A percentile compares a stretch with the other conserved stretches of the same genome.
phyloP scores from a whole-genome alignment of 2,113 vertebrate species.

The Copsychus sechellarum region DNA sequence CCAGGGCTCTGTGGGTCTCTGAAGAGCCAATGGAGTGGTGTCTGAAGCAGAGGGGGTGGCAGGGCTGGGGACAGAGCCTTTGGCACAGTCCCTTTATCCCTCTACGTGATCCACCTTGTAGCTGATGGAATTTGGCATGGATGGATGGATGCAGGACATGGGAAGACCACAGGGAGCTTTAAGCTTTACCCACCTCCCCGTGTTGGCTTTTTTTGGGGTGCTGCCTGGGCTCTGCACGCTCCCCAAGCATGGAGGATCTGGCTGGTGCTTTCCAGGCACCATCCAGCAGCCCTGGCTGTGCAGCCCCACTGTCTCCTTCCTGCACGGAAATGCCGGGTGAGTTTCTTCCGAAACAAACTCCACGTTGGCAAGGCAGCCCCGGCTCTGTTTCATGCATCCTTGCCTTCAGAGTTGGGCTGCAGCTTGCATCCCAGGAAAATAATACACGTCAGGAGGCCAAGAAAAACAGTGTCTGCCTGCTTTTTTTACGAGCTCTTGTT shows the following conservation, averaged over 20 bases:
- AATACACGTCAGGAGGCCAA: background rate
- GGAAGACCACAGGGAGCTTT: background rate
- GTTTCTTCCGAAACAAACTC: constrained; percentile 46
- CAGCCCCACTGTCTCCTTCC: background rate
- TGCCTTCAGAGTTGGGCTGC: background rate
- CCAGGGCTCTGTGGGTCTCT: background rate
- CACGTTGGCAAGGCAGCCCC: background rate
- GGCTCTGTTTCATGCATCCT: background rate
- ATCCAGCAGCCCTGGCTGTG: background rate
- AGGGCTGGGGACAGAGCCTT: background rate
- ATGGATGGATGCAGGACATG: background rate
- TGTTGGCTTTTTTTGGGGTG: background rate
- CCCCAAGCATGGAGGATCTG: background rate
- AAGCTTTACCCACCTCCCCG: background rate
- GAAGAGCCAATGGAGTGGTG: background rate
- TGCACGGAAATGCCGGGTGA: background rate
- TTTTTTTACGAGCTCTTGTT: background rate
- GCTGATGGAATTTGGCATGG: fast-evolving
- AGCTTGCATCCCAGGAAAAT: constrained; percentile 17
- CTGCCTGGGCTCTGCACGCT: fast-evolving
- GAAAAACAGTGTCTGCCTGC: constrained; percentile 18
- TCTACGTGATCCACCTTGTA: fast-evolving
- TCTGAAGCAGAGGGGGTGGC: background rate
- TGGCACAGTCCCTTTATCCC: fast-evolving
- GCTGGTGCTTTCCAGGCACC: background rate